Evolutionary conservation across 1,140 invertebrate species (phyloP).

Genomic region (Coenobita brevimanus): DNA sequence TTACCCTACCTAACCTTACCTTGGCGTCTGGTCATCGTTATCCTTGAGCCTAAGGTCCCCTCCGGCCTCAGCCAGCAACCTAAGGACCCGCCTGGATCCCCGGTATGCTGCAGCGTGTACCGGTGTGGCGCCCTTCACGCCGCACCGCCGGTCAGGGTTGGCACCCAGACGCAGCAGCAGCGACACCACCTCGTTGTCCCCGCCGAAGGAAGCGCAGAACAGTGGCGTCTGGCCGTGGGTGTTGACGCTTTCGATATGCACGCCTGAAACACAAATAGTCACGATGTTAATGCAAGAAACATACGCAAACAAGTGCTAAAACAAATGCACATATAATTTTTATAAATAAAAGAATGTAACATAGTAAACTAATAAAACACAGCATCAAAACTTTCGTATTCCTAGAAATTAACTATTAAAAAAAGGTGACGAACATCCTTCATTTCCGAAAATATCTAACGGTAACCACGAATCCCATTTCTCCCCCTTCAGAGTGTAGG

Average conservation of each 20-base stretch:
- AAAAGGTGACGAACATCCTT: too few species aligned
- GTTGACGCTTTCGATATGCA: slow-evolving; percentile 74
- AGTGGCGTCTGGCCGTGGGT: slow-evolving; percentile 74
- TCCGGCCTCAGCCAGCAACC: slow-evolving; percentile 73
- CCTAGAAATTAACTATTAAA: too few species aligned
- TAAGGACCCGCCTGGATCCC: slow-evolving; percentile 72
- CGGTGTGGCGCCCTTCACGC: slow-evolving; percentile 72
- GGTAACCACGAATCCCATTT: too few species aligned
- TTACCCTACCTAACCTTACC: slow-evolving; percentile 33
- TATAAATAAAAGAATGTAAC: too few species aligned
- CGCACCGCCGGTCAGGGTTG: slow-evolving; percentile 73
- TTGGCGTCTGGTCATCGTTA: slow-evolving; percentile 57
- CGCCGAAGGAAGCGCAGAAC: slow-evolving; percentile 74
- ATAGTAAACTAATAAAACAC: too few species aligned
- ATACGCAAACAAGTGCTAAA: not conserved
- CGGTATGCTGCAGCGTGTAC: slow-evolving; percentile 74
- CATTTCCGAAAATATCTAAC: too few species aligned
- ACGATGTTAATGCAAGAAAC: not conserved
- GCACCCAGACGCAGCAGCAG: slow-evolving; percentile 74
- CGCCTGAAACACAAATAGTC: slow-evolving; percentile 41
- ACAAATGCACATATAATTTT: not conserved
- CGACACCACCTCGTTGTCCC: slow-evolving; percentile 71
- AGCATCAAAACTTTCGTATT: too few species aligned
- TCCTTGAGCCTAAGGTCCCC: slow-evolving; percentile 75
- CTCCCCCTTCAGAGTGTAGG: too few species aligned